Percentiles rank a stretch among this genome's conserved stretches.
Conservation (phyloP, 1,140 invertebrate genomes). For the Drosophila obscura region DNA sequence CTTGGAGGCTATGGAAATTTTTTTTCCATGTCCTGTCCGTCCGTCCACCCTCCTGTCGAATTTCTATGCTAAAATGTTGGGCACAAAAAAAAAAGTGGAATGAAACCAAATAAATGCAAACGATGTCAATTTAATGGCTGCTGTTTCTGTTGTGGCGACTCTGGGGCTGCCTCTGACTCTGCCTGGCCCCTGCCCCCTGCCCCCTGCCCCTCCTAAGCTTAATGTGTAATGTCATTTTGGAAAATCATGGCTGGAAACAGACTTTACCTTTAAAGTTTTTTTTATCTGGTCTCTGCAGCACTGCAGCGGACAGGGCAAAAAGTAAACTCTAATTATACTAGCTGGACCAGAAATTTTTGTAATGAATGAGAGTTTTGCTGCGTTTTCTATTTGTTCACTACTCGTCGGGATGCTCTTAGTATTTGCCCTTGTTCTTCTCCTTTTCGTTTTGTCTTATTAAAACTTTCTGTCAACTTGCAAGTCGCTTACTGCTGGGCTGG, state of each 20-base stretch:
- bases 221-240: conserved; percentile 74
- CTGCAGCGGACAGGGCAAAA: conserved; percentile 71
- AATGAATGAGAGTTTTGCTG: conserved; percentile 59
- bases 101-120: conserved; percentile 79
- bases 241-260: conserved; percentile 43
- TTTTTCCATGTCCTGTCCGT: conserved; percentile 27
- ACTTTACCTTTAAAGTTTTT: conserved; percentile 67
- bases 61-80: conserved; percentile 80
- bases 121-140: conserved; percentile 79
- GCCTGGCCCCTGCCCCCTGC: conserved; percentile 9
- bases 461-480: conserved; percentile 77
- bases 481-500: conserved; percentile 2
- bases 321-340: conserved; percentile 78
- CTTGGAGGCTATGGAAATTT: conserved; percentile 69
- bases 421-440: conserved; percentile 44
- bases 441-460: conserved; percentile 71
- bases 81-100: conserved; percentile 40
- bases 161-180: too few relatives aligned
- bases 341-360: conserved; percentile 65
- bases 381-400: conserved; percentile 30
- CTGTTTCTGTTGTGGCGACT: conserved; percentile 61
- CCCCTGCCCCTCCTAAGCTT: conserved; percentile 41
- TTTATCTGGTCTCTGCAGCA: conserved; percentile 59
- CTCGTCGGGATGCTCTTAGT: conserved; percentile 13
- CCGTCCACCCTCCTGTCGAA: conserved; percentile 65